Conservation (phyloP, 2,797 vertebrate genomes). For the Picus viridis region DNA sequence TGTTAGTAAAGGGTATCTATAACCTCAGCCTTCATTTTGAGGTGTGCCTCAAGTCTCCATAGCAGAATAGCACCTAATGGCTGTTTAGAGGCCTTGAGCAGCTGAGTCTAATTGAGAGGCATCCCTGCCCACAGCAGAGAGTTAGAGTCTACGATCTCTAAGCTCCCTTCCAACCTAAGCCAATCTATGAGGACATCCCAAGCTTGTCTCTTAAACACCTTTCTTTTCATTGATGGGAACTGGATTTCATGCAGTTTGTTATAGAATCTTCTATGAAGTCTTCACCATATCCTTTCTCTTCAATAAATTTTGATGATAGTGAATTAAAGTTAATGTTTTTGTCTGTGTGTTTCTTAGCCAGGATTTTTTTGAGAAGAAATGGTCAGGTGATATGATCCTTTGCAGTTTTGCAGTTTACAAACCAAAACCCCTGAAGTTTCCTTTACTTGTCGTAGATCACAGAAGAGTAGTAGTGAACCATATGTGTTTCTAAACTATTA, state of each 20-base stretch:
- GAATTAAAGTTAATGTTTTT: background rate
- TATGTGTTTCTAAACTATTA: background rate
- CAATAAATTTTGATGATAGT: background rate
- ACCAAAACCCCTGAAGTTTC: background rate
- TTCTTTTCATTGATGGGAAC: too few species aligned
- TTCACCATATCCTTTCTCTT: background rate
- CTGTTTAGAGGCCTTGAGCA: background rate
- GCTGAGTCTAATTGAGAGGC: too few species aligned
- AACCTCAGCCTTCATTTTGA: background rate
- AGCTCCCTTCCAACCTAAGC: too few species aligned
- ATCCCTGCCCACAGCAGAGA: too few species aligned
- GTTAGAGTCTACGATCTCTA: too few species aligned
- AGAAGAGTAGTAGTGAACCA: background rate
- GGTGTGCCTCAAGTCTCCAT: background rate
- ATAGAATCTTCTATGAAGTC: too few species aligned
- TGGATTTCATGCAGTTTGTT: too few species aligned
- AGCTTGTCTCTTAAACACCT: too few species aligned
- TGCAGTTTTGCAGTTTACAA: background rate
- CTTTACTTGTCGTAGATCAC: background rate
- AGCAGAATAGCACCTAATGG: background rate
- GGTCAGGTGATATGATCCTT: background rate
- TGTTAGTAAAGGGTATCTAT: background rate
- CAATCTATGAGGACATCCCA: too few species aligned
- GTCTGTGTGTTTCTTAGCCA: rapidly evolving
- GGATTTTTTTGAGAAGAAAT: background rate